Evolutionary conservation across 2,113 vertebrate species (phyloP), one percentile per base, ranked within the genome.

Genomic region (Meleagris gallopavo): DNA sequence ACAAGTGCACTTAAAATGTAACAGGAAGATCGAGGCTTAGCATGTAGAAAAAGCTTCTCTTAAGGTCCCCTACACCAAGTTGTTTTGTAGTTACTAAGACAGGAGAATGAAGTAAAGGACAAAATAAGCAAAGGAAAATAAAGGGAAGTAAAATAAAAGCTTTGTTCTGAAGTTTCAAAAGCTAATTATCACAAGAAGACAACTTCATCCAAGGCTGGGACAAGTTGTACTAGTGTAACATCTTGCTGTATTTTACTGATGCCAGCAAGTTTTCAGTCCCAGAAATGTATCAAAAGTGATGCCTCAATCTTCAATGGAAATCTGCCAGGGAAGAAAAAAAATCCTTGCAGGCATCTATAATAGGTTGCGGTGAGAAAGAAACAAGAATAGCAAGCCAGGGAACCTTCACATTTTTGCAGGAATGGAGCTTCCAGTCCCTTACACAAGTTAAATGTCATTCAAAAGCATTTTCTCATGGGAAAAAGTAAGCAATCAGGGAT

Each of bases 231-330:
- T 2, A 54, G 29, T 54, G 52, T 54, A 15, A 54, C 27, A 57
- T 81, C 3, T 98, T 69, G 32, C 24, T 86, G 5, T 96, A 73
- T 9, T 13, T 91, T 83, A 97, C 97, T 32, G 90, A 95, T 29
- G 74, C 97, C 98, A 99, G 92, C 58, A 30, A 96, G 90, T 40
- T 99, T 98, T 73, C 29, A 77, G 50, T 60, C 45, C 73, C 72
- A 65, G 96, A 97, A 98, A 95, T 97, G 97, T 77, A 99, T 97
- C 94, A 99, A 41, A 86, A 97, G 97, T 30, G 93, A 97, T 1
- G 86, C 72, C 55, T 97, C 94, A 6, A 84, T 97, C 16, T 87
- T 94, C 36, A 98, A 88, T 71, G 71, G 66, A 85, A 85, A 79
- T 17, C 29, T 52, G 54, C 78, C 90, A 88, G 38, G 52, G 40